Percentiles rank a stretch among this genome's conserved stretches.
Evolutionary conservation across 2,113 vertebrate genomes (phyloP).

Genomic region (Phrynocephalus versicolor): DNA sequence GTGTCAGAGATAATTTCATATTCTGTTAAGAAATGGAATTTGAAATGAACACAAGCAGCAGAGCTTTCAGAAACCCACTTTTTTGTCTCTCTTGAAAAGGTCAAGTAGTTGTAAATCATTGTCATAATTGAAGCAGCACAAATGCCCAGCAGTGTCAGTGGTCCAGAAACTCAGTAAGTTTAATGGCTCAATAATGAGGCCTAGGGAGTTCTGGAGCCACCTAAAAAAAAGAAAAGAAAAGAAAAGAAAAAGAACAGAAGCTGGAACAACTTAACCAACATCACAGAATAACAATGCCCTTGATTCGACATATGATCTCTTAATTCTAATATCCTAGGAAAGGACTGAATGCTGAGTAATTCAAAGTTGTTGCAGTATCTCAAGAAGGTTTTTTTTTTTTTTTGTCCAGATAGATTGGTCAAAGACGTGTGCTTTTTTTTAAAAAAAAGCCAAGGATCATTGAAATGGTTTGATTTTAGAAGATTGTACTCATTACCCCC

Average conservation of each 20-base stretch:
- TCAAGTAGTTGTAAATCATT: slow-evolving; percentile 53
- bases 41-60: slow-evolving; percentile 33
- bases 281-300: slow-evolving; percentile 10
- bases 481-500: too few relatives aligned
- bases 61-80: slow-evolving; percentile 28
- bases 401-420: neutral
- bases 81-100: slow-evolving; percentile 45
- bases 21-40: slow-evolving; percentile 44
- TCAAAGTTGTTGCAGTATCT: neutral
- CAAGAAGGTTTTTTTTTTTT: neutral
- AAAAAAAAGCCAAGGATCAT: neutral
- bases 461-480: neutral
- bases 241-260: neutral
- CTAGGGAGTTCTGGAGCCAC: neutral
- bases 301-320: neutral
- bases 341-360: neutral
- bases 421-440: neutral
- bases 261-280: slow-evolving; percentile 24
- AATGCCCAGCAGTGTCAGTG: slow-evolving; percentile 35
- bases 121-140: slow-evolving; percentile 36
- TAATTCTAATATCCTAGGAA: neutral
- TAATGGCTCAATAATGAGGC: slow-evolving; percentile 39
- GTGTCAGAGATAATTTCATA: slow-evolving; percentile 37
- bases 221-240: neutral
- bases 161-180: slow-evolving; percentile 31